Base-by-base conservation (phyloP, 1,140 invertebrate genomes). In the Pogonomyrmex barbatus region DNA sequence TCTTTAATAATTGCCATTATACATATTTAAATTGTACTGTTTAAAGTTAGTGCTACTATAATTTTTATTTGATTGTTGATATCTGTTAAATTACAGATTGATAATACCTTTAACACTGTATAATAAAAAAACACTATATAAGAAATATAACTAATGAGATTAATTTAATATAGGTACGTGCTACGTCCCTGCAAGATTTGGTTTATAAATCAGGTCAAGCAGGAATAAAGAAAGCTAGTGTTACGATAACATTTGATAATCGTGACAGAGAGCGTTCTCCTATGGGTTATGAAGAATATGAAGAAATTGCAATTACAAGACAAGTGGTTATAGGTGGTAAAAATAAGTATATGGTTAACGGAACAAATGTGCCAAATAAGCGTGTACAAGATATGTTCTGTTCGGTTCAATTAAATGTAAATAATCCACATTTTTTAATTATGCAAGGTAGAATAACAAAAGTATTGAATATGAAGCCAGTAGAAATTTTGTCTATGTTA, bases 361-460 rank as follows among this genome's bases (percentile, higher is more conserved):
- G 99, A 6, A 97, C 97, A 56, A 97, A 97, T 94, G 98, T 99
- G 0, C 96, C 97, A 88, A 98, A 99, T 93, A 98, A 98, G 92
- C 95, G 97, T 91, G 98, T 99, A 0, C 97, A 97, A 77, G 99
- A 99, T 95, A 95, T 99, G 89, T 99, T 99, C 94, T 98, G 98
- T 90, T 99, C 99, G 0, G 97, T 99, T 8, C 98, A 99, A 92
- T 95, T 99, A 2, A 99, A 99, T 95, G 98, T 99, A 0, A 99
- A 99, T 94, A 99, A 99, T 96, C 99, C 99, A 4, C 99, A 99
- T 94, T 99, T 99, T 94, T 96, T 99, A 4, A 99, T 99, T 90
- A 99, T 99, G 99, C 99, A 99, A 96, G 99, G 99, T 9, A 96
- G 99, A 91, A 99, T 99, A 76, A 99, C 99, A 0, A 99, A 99